Evolutionary conservation across 2,888 invertebrate genomes (phyloP).

Genomic region (Lucinisca nassula): DNA sequence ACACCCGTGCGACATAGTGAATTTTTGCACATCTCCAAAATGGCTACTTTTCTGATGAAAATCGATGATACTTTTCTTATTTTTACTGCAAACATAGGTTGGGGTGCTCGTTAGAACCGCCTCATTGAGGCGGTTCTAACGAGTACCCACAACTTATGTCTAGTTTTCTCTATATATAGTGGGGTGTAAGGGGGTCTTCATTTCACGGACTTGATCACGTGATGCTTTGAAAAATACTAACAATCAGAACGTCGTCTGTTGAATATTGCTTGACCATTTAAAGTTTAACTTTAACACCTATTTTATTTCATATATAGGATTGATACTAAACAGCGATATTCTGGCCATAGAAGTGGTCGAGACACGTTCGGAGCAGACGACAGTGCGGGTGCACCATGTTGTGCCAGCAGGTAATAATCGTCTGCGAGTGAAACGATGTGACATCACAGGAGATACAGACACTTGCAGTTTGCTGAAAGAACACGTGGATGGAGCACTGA

Average conservation of each 20-base stretch:
- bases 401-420: constrained; percentile 39
- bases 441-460: constrained; percentile 30
- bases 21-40: no score
- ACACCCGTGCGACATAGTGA: no score
- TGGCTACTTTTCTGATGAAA: no score
- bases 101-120: no score
- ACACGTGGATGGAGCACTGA: constrained; percentile 25
- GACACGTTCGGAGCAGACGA: constrained; percentile 1
- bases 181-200: not conserved
- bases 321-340: constrained; percentile 37
- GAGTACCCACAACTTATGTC: not conserved
- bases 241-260: not conserved
- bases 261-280: not conserved
- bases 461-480: constrained; percentile 18
- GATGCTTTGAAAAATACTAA: not conserved
- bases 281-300: not conserved
- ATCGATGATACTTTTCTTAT: no score
- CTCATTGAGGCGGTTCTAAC: no score
- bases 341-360: constrained; percentile 13
- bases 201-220: not conserved
- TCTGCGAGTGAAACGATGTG: constrained; percentile 26
- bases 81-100: no score
- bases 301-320: constrained; percentile 22
- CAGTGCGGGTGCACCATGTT: constrained; percentile 47
- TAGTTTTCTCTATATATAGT: not conserved